Evolutionary conservation across 1,140 invertebrate genomes (phyloP).

Genomic region (Stegodyphus mimosarum): DNA sequence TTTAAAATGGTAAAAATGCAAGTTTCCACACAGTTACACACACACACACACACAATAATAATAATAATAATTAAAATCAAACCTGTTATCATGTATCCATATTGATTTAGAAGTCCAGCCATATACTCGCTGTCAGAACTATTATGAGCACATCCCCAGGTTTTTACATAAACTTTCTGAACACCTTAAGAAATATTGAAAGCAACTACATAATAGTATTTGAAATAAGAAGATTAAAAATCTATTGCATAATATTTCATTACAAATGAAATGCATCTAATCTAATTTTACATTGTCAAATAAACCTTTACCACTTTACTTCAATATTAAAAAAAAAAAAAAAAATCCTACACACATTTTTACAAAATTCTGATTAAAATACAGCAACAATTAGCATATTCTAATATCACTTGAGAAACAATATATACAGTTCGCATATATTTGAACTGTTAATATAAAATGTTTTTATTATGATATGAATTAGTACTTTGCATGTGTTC

Average conservation of each 20-base stretch:
- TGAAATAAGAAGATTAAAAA: not conserved
- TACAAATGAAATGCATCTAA: not conserved
- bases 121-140: conserved; percentile 95
- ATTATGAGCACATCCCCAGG: conserved; percentile 98
- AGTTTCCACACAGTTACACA: not conserved
- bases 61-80: conserved; percentile 4
- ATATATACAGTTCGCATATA: not conserved
- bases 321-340: not conserved
- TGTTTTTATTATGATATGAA: not conserved
- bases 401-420: too few relatives aligned
- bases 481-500: not conserved
- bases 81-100: conserved; percentile 86
- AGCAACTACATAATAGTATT: not conserved
- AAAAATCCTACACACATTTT: not conserved
- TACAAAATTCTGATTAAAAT: not conserved
- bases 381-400: too few relatives aligned
- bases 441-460: not conserved
- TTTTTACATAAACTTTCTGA: conserved; percentile 92
- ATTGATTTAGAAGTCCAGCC: conserved; percentile 89
- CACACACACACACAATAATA: not conserved
- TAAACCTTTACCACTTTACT: not conserved
- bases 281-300: not conserved
- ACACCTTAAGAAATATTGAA: conserved; percentile 73
- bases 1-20: conserved; percentile 20
- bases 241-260: not conserved